phyloP scores from a whole-genome alignment of 2,797 vertebrate genomes.

The Corythornis leucogaster region DNA sequence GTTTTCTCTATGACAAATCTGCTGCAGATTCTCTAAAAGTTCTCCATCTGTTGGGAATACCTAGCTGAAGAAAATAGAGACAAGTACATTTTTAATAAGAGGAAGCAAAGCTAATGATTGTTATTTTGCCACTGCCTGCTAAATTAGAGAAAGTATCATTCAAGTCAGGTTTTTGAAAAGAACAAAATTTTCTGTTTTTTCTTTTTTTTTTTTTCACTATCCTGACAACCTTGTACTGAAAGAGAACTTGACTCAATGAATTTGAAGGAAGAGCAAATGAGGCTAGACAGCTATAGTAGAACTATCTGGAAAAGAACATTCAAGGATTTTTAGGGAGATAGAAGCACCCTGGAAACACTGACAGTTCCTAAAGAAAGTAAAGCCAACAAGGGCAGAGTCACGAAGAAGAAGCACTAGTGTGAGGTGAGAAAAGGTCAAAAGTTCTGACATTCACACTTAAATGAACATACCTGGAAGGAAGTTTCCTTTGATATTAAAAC shows the following conservation, averaged over 20 bases:
- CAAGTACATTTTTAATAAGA: not conserved
- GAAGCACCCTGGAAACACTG: slow-evolving; percentile 20
- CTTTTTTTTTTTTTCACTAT: not conserved
- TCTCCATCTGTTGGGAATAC: not conserved
- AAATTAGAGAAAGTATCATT: not conserved
- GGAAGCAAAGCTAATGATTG: not conserved
- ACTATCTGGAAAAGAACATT: slow-evolving; percentile 7
- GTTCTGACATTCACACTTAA: not conserved
- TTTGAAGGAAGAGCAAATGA: slow-evolving; percentile 27
- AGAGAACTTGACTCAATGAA: slow-evolving; percentile 3
- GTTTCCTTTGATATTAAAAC: slow-evolving; percentile 34
- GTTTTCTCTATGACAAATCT: not conserved
- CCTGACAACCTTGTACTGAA: not conserved
- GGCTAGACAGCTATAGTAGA: not conserved
- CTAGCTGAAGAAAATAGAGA: not conserved
- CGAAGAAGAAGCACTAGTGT: not conserved
- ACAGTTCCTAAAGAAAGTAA: slow-evolving; percentile 20
- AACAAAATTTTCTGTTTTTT: not conserved
- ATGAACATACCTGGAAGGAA: slow-evolving; percentile 41
- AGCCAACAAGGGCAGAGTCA: not conserved
- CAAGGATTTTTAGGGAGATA: not conserved
- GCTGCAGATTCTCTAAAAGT: not conserved
- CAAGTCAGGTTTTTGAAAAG: not conserved
- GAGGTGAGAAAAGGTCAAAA: slow-evolving; percentile 57
- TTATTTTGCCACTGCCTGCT: not conserved